Evolutionary conservation across 2,888 invertebrate species (phyloP), one percentile per base, ranked within the genome.

Genomic region (Hipparchia sbordonii): DNA sequence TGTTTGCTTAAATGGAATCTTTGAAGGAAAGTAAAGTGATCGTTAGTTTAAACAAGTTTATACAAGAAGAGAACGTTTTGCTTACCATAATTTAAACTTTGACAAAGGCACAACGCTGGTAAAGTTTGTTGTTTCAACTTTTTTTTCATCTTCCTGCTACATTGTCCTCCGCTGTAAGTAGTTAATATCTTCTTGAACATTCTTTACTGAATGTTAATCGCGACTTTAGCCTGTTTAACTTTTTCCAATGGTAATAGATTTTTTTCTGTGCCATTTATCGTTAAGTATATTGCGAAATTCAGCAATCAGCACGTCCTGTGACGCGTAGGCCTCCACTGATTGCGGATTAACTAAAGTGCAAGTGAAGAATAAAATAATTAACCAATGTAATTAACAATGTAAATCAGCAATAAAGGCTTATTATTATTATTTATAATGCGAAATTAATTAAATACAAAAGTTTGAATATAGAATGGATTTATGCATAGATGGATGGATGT

Each of bases 41-140:
- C 68, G 61, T 72, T 74, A 70, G 67, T 69, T 74, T 67, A 65
- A 52, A 65, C 52, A 33, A 65, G 61, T 61, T 61, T 45, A n/a
- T 39, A 39, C 39, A 39, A 39, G 13, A 6, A 72, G 71, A 33
- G 45, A 61, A 48, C 72, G 72, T 70, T 66, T 72, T 72, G 56
- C 69, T 74, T 72, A 72, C 69, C 72, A 74, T 74, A 74, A 72
- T 74, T 70, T 72, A 72, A 74, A 74, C 74, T 74, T 74, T 66
- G 61, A 72, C 74, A 74, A 71, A 74, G 69, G 72, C 71, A 23
- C 67, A 67, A 63, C 63, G 73, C 69, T 74, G 66, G 61, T 61
- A 52, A 74, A 74, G 60, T 74, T 74, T 52, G 74, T 59, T 46
- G 46, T 63, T 62, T 23, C 72, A 60, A 71, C 71, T 69, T 69